These are phyloP conservation scores for Corythornis cristatus DNA, from an alignment of 2,113 vertebrate genomes.

Conservation along the genomic window DNA sequence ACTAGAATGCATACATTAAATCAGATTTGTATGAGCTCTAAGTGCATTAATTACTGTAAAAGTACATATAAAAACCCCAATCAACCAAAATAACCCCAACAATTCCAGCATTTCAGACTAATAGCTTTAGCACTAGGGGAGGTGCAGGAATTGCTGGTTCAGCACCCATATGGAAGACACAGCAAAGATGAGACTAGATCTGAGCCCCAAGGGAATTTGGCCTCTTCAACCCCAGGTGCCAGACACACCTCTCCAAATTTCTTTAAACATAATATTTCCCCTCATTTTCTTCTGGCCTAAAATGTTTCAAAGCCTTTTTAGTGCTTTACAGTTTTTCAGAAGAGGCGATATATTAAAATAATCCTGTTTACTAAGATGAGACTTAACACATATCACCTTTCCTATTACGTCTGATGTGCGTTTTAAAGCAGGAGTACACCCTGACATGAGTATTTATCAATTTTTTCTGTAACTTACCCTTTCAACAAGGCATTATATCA, in stretches of 20 bases:
- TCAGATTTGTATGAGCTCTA: neutral
- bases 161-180: neutral
- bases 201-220: no score
- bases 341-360: neutral
- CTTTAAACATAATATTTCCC: neutral
- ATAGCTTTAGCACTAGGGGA: neutral
- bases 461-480: neutral
- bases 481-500: slow-evolving; percentile 31
- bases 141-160: neutral
- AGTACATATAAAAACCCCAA: neutral
- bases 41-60: neutral
- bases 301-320: neutral
- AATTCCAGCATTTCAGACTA: neutral
- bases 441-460: neutral
- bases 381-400: neutral
- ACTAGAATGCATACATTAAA: neutral
- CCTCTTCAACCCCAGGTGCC: neutral
- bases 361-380: neutral
- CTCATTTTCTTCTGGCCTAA: neutral
- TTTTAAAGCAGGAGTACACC: neutral
- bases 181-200: neutral
- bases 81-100: neutral
- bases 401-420: neutral
- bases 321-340: neutral
- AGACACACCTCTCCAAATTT: neutral